Evolutionary conservation across 1,140 invertebrate species (phyloP).

Genomic region (Meloidogyne chitwoodi): DNA sequence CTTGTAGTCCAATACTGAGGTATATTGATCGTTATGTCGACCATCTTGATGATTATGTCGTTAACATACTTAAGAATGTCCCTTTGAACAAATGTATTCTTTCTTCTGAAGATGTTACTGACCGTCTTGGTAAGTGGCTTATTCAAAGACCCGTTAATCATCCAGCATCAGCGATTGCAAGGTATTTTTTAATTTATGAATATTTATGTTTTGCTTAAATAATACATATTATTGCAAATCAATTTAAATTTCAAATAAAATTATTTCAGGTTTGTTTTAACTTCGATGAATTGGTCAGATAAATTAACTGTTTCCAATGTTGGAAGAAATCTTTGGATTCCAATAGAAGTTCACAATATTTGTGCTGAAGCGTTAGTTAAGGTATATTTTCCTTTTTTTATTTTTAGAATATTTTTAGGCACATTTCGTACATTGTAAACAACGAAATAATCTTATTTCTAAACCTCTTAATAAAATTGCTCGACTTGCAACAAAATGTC

Average conservation of each 20-base stretch:
- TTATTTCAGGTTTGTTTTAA: constrained; percentile 27
- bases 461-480: constrained; percentile 43
- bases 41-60: constrained; percentile 42
- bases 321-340: constrained; percentile 20
- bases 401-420: constrained; percentile 20
- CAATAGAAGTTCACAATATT: constrained; percentile 27
- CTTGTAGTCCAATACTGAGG: constrained; percentile 14
- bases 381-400: not conserved
- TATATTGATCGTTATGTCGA: constrained; percentile 41
- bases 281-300: constrained; percentile 32
- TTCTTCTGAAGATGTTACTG: constrained; percentile 27
- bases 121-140: constrained; percentile 40
- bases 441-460: constrained; percentile 32
- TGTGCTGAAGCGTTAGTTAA: constrained; percentile 30
- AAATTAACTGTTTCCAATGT: not conserved
- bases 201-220: not conserved
- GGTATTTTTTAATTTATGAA: not conserved
- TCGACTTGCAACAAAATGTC: constrained; percentile 35
- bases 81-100: constrained; percentile 29
- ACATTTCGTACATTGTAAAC: constrained; percentile 45
- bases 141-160: constrained; percentile 30
- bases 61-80: constrained; percentile 38
- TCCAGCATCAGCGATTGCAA: constrained; percentile 32
- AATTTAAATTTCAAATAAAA: not conserved
- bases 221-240: not conserved